These are phyloP conservation scores for Chymomyza amoena DNA, from an alignment of 2,888 invertebrate species.

Conservation along the genomic window DNA sequence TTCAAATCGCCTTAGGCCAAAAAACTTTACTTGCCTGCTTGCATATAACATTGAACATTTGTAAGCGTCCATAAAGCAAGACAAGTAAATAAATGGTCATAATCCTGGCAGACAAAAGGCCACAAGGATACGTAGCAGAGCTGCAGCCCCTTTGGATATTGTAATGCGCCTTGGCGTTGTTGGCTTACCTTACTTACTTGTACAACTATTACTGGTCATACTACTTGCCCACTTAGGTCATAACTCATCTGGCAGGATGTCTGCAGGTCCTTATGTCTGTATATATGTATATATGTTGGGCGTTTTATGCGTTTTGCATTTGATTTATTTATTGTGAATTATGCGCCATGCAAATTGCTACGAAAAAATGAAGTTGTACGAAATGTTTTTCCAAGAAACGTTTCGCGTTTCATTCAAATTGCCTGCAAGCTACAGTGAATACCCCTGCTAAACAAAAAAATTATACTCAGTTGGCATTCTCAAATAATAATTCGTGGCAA, in stretches of 20 bases:
- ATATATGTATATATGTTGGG: not conserved
- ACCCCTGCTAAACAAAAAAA: conserved; percentile 10
- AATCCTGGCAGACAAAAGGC: conserved; percentile 64
- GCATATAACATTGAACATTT: conserved; percentile 37
- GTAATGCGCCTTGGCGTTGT: not conserved
- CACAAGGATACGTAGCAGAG: conserved; percentile 17
- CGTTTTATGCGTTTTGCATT: conserved; percentile 65
- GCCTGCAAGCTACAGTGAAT: not conserved
- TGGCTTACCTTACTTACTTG: not conserved
- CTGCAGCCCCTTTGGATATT: not conserved
- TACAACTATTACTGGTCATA: not conserved
- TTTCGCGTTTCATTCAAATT: conserved; percentile 12
- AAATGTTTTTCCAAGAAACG: conserved; percentile 60
- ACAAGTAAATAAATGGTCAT: conserved; percentile 68
- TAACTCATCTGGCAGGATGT: conserved; percentile 37
- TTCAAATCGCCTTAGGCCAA: conserved; percentile 61
- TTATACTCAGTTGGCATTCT: conserved; percentile 16
- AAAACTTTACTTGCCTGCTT: conserved; percentile 30
- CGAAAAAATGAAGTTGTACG: conserved; percentile 61
- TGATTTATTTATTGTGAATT: conserved; percentile 66
- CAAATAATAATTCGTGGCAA: conserved; percentile 67
- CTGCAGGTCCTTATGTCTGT: not conserved
- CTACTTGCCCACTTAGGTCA: conserved; percentile 25
- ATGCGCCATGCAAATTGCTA: conserved; percentile 63
- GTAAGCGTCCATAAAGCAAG: conserved; percentile 47